Base-by-base conservation (phyloP, 1,140 invertebrate species). In the Doryteuthis pealeii region DNA sequence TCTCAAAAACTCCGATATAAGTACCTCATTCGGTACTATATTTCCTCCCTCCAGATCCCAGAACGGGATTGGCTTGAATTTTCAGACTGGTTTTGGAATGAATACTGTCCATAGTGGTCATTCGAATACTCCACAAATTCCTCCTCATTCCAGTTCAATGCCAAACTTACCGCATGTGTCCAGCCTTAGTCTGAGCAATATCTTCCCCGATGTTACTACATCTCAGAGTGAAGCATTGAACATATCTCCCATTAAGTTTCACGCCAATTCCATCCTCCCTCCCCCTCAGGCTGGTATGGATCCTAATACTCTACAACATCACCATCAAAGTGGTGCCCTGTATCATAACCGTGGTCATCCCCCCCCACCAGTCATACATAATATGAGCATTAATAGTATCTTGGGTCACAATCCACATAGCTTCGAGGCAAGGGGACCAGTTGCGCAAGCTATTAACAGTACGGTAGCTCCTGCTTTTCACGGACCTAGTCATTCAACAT, bases 181-280 rank as follows among this genome's bases (percentile, higher is more conserved):
- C 15, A 87, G 88, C 74, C 88, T 89, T 75, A 87, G 83, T 72
- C 75, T 88, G 43, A 84, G 83, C 58, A 88, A 88, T 74, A 85
- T 88, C 33, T 85, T 88, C 73, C 81, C 85, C 2, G 87, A 88
- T 71, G 84, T 85, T 68, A 82, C 78, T 35, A 80, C 83, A 26
- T 78, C 79, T 22, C 81, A 83, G 32, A 80, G 80, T 75, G 84
- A 85, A 33, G 80, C 82, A 32, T 72, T 87, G 54, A 85, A 85
- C 67, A 85, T 88, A 8, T 85, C 86, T 18, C 87, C 88, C 1
- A 88, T 88, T 26, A 89, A 89, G 75, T 89, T 89, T 76, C 84
- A 86, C 71, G 76, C 79, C n/a, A 87, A 87, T 74, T 73, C 80
- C 26, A 87, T 86, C 33, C 74, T 87, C 18, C 80, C 81, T 12